A percentile compares a stretch with the other conserved stretches of the same genome.
Evolutionary conservation across 2,888 invertebrate species (phyloP).

Genomic region (Meta bourneti): DNA sequence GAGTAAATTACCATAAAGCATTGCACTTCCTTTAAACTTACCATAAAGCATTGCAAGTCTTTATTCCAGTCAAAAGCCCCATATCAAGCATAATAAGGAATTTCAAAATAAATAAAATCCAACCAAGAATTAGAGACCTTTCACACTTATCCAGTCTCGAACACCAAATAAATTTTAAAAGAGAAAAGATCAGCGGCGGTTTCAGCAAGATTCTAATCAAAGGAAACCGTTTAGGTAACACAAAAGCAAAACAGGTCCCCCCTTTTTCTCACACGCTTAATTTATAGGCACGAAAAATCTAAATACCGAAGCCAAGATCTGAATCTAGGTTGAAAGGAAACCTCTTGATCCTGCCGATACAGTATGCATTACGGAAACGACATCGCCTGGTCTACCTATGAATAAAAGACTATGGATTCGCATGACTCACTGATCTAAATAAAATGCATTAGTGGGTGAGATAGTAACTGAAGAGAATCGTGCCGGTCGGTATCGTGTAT

Average conservation of each 20-base stretch:
- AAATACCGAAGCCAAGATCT: background rate
- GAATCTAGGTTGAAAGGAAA: background rate
- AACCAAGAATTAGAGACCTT: background rate
- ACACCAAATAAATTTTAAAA: background rate
- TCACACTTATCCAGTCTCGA: background rate
- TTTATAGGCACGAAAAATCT: background rate
- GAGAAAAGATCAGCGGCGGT: background rate
- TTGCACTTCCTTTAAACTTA: too few species aligned
- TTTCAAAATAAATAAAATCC: background rate
- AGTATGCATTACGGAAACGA: background rate
- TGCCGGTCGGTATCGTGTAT: constrained; percentile 42
- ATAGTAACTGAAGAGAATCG: constrained; percentile 31
- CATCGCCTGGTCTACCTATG: background rate
- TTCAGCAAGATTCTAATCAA: background rate
- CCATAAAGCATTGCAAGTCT: too few species aligned
- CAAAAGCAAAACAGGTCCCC: background rate
- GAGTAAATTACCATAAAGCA: too few species aligned
- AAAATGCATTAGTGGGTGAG: constrained; percentile 30
- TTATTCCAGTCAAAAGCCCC: too few species aligned
- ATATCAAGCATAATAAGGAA: too few species aligned
- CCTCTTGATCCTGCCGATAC: background rate
- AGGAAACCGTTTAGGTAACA: background rate
- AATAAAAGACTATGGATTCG: background rate
- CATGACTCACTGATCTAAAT: constrained; percentile 22
- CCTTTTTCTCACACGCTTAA: background rate